Percentiles rank a stretch among this genome's conserved stretches.
Conservation (phyloP, 1,140 invertebrate genomes). For the Cydia splendana region DNA sequence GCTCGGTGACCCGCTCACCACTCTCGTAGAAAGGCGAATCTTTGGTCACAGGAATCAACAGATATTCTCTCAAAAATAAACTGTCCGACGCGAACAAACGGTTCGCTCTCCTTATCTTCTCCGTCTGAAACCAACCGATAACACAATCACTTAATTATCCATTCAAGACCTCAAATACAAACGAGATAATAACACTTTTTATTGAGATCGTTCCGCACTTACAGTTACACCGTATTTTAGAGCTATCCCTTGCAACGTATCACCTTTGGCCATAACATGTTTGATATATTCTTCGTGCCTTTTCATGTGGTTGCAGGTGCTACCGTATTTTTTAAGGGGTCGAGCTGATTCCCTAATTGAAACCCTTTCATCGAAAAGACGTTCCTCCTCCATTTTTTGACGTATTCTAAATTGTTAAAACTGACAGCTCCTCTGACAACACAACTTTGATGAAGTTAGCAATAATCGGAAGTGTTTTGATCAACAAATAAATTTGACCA, state of each 20-base stretch:
- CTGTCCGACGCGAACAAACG: conserved; percentile 93
- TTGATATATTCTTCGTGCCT: conserved; percentile 87
- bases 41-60: conserved; percentile 88
- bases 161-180: conserved; percentile 46
- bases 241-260: conserved; percentile 96
- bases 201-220: conserved; percentile 76
- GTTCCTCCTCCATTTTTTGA: conserved; percentile 84
- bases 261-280: conserved; percentile 88
- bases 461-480: conserved; percentile 5
- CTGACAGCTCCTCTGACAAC: conserved; percentile 32
- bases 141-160: conserved; percentile 38
- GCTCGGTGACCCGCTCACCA: conserved; percentile 68
- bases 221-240: conserved; percentile 96
- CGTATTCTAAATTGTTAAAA: conserved; percentile 60
- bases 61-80: conserved; percentile 90
- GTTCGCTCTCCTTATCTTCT: conserved; percentile 93
- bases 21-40: conserved; percentile 81
- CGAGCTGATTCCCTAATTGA: conserved; percentile 91
- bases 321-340: conserved; percentile 93
- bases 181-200: conserved; percentile 60
- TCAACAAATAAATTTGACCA: conserved; percentile 22
- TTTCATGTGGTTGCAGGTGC: conserved; percentile 86
- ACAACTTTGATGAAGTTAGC: conserved; percentile 34
- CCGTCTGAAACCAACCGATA: conserved; percentile 85
- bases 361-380: conserved; percentile 90